Conservation (phyloP, 2,888 invertebrate species). For the Drosophila anomalata region DNA sequence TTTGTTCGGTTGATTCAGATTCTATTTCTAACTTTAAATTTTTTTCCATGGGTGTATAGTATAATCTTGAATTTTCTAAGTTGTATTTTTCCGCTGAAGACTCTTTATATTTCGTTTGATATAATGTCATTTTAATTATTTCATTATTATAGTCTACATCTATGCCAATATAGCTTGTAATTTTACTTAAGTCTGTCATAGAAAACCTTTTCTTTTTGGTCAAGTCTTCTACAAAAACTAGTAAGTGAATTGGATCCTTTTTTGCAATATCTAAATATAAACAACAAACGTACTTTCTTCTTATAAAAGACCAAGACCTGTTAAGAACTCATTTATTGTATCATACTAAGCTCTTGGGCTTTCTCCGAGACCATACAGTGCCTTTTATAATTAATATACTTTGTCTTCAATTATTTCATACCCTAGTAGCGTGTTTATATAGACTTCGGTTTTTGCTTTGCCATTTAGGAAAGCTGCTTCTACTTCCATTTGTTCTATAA, state of each 20-base stretch:
- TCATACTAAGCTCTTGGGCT: too few species aligned
- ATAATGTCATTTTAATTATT: not conserved
- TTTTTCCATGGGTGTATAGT: not conserved
- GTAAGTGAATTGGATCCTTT: not conserved
- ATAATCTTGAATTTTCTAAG: not conserved
- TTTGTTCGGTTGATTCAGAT: not conserved
- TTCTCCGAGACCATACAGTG: too few species aligned
- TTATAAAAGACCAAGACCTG: not conserved
- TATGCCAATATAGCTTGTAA: not conserved
- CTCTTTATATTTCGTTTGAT: not conserved
- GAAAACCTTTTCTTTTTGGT: too few species aligned
- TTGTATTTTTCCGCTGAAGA: not conserved
- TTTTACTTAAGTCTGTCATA: not conserved
- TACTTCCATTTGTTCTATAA: too few species aligned
- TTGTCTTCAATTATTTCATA: too few species aligned
- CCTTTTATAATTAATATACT: too few species aligned
- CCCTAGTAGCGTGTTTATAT: too few species aligned
- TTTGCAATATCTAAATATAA: not conserved
- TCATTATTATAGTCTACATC: constrained; percentile 1
- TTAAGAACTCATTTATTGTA: too few species aligned
- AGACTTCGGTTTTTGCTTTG: too few species aligned
- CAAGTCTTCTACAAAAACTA: too few species aligned
- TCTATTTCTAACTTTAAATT: not conserved
- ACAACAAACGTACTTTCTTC: not conserved
- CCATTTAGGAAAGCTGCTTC: too few species aligned